phyloP scores from a whole-genome alignment of 2,797 vertebrate genomes.

The Urophycis tenuis region DNA sequence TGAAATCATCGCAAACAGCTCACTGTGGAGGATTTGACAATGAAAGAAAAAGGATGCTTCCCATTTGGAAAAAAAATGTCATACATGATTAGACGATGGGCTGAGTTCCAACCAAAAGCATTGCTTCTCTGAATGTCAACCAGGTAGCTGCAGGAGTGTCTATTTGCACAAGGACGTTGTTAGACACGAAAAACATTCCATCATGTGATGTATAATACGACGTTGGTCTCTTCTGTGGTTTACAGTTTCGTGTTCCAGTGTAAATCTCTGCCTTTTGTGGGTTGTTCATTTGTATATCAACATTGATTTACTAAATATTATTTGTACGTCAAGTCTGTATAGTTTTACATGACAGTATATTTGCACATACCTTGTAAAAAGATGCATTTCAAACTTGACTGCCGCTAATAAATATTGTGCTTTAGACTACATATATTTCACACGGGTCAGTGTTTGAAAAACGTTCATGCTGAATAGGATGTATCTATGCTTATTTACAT shows the following conservation, averaged over 20 bases:
- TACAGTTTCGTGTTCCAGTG: constrained; percentile 28
- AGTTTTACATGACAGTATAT: constrained; percentile 39
- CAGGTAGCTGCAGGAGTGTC: constrained; percentile 38
- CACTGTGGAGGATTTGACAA: not conserved
- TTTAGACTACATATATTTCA: constrained; percentile 11
- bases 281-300: constrained; percentile 39
- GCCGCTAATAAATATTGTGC: constrained; percentile 30
- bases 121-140: constrained; percentile 41
- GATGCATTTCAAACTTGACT: constrained; percentile 31
- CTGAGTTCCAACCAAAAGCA: constrained; percentile 5
- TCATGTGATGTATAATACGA: constrained; percentile 44
- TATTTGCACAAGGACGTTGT: constrained; percentile 40
- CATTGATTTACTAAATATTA: constrained; percentile 22
- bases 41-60: constrained; percentile 21
- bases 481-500: not conserved
- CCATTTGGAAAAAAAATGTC: constrained; percentile 10
- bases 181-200: constrained; percentile 40
- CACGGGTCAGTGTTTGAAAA: constrained; percentile 9
- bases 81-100: not conserved
- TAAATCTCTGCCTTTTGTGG: constrained; percentile 34
- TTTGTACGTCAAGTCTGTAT: constrained; percentile 37
- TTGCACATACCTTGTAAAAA: constrained; percentile 34
- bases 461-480: not conserved
- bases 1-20: not conserved
- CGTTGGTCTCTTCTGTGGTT: constrained; percentile 42